A percentile compares a stretch with the other conserved stretches of the same genome.
Evolutionary conservation across 2,797 vertebrate genomes (phyloP).

Genomic region (Podargus strigoides): DNA sequence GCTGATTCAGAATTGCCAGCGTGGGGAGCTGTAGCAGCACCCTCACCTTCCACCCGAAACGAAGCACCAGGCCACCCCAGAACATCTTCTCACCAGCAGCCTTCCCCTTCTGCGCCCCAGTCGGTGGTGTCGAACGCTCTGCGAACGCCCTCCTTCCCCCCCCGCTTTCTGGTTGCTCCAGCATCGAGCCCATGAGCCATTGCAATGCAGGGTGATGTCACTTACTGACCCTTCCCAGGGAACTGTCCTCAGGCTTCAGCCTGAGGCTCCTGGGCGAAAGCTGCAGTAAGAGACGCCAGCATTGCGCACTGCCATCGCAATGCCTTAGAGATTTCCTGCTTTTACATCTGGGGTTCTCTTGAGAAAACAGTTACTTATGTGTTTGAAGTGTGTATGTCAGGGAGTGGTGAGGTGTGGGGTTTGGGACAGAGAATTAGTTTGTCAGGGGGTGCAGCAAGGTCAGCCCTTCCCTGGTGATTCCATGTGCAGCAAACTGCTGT

Average conservation of each 20-base stretch:
- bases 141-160: neutral
- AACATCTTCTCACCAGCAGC: slow-evolving; percentile 25
- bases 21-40: neutral
- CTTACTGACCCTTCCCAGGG: slow-evolving; percentile 16
- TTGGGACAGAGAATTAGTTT: neutral
- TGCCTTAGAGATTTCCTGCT: neutral
- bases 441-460: neutral
- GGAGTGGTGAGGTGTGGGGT: neutral
- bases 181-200: slow-evolving; percentile 44
- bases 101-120: neutral
- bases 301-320: neutral
- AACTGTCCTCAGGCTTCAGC: neutral
- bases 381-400: neutral
- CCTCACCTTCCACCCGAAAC: neutral
- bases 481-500: neutral
- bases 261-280: neutral
- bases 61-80: slow-evolving; percentile 13
- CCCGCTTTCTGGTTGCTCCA: neutral
- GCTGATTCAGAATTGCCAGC: neutral
- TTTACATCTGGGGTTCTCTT: neutral
- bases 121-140: neutral
- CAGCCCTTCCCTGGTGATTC: neutral
- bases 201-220: neutral
- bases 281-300: slow-evolving; percentile 50
- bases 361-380: neutral